Percentiles rank a stretch among this genome's conserved stretches.
Conservation (phyloP, 2,797 vertebrate species). For the Miichthys miiuy region DNA sequence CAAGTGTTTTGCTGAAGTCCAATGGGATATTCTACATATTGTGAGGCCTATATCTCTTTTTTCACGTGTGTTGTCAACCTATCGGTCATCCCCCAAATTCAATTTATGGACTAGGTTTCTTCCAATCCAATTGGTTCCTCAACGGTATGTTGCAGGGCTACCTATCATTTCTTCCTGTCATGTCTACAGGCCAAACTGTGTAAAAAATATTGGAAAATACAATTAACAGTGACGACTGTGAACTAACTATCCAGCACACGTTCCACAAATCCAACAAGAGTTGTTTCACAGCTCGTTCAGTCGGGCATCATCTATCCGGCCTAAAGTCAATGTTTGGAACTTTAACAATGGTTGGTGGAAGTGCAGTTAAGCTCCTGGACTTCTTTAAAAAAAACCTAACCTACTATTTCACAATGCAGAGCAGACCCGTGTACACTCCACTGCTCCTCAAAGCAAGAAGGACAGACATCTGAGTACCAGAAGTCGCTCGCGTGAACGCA, state of each 20-base stretch:
- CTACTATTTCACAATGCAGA: constrained; percentile 45
- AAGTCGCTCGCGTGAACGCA: constrained; percentile 26
- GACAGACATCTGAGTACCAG: constrained; percentile 16
- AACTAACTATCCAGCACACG: constrained; percentile 1
- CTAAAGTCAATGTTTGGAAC: constrained; percentile 64
- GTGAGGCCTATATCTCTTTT: background rate
- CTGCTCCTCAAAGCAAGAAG: constrained; percentile 58
- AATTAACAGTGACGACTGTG: constrained; percentile 11
- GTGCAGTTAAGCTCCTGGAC: constrained; percentile 57
- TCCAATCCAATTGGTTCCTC: background rate
- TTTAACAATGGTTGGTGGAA: constrained; percentile 48
- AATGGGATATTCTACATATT: background rate
- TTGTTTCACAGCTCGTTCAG: constrained; percentile 31
- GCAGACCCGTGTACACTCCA: constrained; percentile 51
- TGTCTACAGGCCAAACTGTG: background rate
- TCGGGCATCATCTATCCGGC: constrained; percentile 30
- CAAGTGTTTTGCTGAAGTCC: background rate
- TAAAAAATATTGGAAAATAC: background rate
- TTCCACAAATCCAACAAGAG: constrained; percentile 34
- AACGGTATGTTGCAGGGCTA: no score
- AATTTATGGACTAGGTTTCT: background rate
- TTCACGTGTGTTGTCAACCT: background rate
- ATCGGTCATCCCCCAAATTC: background rate
- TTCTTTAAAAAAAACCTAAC: constrained; percentile 33
- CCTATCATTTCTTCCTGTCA: background rate